Conservation (phyloP, 2,888 invertebrate species). For the Glomeris marginata region DNA sequence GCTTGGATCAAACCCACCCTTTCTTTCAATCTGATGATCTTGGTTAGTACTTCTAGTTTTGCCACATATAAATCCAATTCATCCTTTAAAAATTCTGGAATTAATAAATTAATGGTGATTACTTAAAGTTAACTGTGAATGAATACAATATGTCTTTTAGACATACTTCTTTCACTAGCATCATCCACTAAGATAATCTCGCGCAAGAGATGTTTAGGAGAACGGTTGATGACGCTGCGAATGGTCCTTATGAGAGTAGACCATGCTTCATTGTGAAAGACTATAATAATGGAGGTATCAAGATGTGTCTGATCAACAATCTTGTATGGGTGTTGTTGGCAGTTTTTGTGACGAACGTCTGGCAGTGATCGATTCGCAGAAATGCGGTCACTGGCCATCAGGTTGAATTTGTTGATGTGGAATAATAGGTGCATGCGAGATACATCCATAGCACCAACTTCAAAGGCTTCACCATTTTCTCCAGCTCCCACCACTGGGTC, state of each 20-base stretch:
- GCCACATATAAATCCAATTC: conserved; percentile 49
- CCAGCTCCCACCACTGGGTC: conserved; percentile 58
- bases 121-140: not conserved
- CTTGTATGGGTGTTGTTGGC: conserved; percentile 30
- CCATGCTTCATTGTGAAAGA: conserved; percentile 99
- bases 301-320: conserved; percentile 43
- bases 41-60: conserved; percentile 44
- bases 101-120: not conserved
- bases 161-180: conserved; percentile 62
- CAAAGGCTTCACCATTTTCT: conserved; percentile 61
- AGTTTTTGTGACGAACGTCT: conserved; percentile 69
- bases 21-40: conserved; percentile 45
- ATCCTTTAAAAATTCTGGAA: conserved; percentile 25
- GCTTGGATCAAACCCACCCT: conserved; percentile 70
- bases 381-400: conserved; percentile 74
- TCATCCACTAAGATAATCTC: conserved; percentile 84
- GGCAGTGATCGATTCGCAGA: conserved; percentile 68
- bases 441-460: conserved; percentile 55
- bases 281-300: conserved; percentile 79
- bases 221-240: conserved; percentile 80
- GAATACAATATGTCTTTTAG: not conserved
- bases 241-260: conserved; percentile 88
- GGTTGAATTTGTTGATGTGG: conserved; percentile 70
- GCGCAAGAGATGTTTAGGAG: conserved; percentile 55
- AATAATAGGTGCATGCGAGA: conserved; percentile 62